Conservation (phyloP, 2,888 invertebrate genomes). For the Drosophila infuscata region DNA sequence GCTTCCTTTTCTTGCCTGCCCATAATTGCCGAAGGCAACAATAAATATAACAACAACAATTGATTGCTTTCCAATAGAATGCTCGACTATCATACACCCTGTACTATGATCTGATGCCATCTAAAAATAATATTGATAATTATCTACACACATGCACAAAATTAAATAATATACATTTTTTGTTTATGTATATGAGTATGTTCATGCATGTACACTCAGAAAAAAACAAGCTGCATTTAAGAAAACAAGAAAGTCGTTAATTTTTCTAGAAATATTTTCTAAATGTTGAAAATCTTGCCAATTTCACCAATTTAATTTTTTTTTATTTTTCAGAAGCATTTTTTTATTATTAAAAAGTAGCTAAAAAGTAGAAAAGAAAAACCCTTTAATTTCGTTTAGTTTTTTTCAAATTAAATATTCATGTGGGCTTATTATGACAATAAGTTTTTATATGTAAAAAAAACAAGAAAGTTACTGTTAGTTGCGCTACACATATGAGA, state of each 20-base stretch:
- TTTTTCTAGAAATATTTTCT: neutral
- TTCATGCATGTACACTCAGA: neutral
- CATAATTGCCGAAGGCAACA: conserved; percentile 69
- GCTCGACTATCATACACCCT: neutral
- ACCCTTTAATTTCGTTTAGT: neutral
- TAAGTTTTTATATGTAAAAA: neutral
- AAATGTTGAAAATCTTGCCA: neutral
- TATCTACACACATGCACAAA: neutral
- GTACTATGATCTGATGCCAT: neutral
- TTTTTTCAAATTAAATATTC: neutral
- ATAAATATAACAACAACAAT: conserved; percentile 33
- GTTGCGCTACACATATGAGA: neutral
- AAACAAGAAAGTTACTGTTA: neutral
- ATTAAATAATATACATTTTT: neutral
- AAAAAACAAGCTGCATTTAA: neutral
- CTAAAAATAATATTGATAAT: neutral
- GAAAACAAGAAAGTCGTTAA: neutral
- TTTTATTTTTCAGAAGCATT: neutral
- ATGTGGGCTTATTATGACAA: neutral
- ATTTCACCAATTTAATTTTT: too few relatives aligned
- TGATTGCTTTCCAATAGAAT: neutral
- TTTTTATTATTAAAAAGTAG: neutral
- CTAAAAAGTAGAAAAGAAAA: neutral
- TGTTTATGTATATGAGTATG: too few relatives aligned
- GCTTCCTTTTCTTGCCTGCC: conserved; percentile 55